Evolutionary conservation across 1,140 invertebrate species (phyloP), one percentile per base, ranked within the genome.

Genomic region (Drosophila albomicans): DNA sequence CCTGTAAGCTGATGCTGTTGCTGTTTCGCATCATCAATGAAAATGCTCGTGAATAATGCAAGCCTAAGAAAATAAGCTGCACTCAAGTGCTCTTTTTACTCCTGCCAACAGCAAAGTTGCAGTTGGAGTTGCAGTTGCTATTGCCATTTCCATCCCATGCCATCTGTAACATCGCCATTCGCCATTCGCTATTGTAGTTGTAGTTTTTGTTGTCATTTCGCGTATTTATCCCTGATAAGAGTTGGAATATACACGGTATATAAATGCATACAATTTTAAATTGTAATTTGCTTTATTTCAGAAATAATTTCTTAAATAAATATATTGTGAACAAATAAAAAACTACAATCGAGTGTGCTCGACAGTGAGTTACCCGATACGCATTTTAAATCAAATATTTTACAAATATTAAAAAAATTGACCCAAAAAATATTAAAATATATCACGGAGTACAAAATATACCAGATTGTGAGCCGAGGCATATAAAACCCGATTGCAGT

Each of bases 41-140:
- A 81, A 88, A 89, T 72, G 70, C 78, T 89, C 68, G 81, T 88
- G 80, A 88, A 88, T 88, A 89, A 88, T 88, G 84, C 85, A 88
- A 85, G 74, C 73, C 85, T 85, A 85, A 79, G 84, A 88, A 88
- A 88, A 89, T 85, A 88, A 88, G 85, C 84, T 88, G 81, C 84
- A 88, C 84, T 88, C 71, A 78, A 89, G 81, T 78, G 81, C 70
- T 81, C 69, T 79, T 45, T 66, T 73, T 67, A 61, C 54, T 25
- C 20, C 20, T 52, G 52, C 16, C 63, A 61, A 54, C 48, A 16
- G 68, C 43, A 52, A 66, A 8, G 38, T 58, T 71, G 52, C 16
- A 32, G 32, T 35, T 51, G 20, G 58, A 58, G 49, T 16, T 15
- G 35, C 35, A 6, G 38, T 69, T 46, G n/a, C 20, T 49, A 15